Conservation (phyloP, 2,888 invertebrate species). For the Chymomyza procnemis region DNA sequence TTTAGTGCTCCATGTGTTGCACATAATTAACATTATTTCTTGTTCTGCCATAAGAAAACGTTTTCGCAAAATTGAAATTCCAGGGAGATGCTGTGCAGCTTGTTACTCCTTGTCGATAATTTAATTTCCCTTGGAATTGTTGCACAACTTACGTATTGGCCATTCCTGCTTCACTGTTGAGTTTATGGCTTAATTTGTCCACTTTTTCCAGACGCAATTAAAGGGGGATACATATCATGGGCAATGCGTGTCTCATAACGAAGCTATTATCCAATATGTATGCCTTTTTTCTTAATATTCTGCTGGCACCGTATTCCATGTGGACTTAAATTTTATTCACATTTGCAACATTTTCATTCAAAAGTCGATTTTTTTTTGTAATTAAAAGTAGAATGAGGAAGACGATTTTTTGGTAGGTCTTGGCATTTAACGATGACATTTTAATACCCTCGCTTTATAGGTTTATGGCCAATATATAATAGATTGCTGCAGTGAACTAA, state of each 20-base stretch:
- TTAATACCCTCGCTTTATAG: not conserved
- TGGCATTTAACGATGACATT: constrained; percentile 12
- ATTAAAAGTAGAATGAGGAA: not conserved
- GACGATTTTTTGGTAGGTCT: not conserved
- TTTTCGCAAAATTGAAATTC: not conserved
- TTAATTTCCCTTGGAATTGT: not conserved
- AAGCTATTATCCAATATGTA: not conserved
- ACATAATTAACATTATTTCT: not conserved
- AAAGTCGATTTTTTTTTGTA: not conserved
- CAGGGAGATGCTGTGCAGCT: not conserved
- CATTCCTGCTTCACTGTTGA: not conserved
- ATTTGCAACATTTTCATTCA: not conserved
- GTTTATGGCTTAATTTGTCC: not conserved
- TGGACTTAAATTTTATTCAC: constrained; percentile 1
- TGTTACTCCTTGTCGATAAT: not conserved
- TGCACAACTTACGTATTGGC: not conserved
- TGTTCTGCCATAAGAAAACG: not conserved
- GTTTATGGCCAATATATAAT: too few species aligned
- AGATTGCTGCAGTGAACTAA: too few species aligned
- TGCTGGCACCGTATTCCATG: not conserved
- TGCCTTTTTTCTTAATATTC: not conserved
- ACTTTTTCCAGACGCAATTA: not conserved
- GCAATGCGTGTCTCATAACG: not conserved
- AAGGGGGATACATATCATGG: not conserved
- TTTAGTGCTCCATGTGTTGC: not conserved